phyloP scores from a whole-genome alignment of 2,888 invertebrate genomes.

The Caenorhabditis angaria region DNA sequence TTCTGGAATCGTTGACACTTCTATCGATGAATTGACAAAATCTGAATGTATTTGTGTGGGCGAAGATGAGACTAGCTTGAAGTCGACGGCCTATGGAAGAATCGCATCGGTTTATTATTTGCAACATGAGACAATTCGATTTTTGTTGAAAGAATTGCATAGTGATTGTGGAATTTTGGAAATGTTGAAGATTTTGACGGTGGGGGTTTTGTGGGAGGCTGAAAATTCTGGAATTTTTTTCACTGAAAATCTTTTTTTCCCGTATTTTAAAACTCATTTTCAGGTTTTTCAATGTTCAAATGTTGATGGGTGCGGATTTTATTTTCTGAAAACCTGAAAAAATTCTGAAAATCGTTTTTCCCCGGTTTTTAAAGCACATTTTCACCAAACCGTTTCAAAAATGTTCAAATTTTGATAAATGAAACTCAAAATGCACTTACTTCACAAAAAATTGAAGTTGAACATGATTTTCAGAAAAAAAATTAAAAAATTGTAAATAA shows the following conservation, averaged over 20 bases:
- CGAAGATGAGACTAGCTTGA: constrained; percentile 75
- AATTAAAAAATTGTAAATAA: too few species aligned
- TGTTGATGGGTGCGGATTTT: too few species aligned
- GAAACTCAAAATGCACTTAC: too few species aligned
- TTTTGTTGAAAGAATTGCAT: constrained; percentile 81
- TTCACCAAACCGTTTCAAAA: too few species aligned
- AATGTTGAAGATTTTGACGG: constrained; percentile 80
- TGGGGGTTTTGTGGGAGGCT: constrained; percentile 15
- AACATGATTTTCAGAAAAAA: too few species aligned
- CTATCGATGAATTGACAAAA: constrained; percentile 80
- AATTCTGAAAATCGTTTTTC: too few species aligned
- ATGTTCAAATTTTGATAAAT: too few species aligned
- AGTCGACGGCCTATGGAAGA: constrained; percentile 84
- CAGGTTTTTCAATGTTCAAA: too few species aligned
- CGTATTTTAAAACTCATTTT: too few species aligned
- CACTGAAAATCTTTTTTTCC: constrained; percentile 5
- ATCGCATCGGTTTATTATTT: constrained; percentile 97
- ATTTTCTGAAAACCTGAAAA: too few species aligned
- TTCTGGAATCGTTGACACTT: constrained; percentile 83
- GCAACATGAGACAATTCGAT: constrained; percentile 87
- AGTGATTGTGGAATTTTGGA: constrained; percentile 80
- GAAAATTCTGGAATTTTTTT: neutral
- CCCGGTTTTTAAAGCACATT: too few species aligned
- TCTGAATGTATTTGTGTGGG: constrained; percentile 85
- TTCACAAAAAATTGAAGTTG: too few species aligned